phyloP scores from a whole-genome alignment of 2,888 invertebrate genomes.

The Troglohyphantes excavatus region DNA sequence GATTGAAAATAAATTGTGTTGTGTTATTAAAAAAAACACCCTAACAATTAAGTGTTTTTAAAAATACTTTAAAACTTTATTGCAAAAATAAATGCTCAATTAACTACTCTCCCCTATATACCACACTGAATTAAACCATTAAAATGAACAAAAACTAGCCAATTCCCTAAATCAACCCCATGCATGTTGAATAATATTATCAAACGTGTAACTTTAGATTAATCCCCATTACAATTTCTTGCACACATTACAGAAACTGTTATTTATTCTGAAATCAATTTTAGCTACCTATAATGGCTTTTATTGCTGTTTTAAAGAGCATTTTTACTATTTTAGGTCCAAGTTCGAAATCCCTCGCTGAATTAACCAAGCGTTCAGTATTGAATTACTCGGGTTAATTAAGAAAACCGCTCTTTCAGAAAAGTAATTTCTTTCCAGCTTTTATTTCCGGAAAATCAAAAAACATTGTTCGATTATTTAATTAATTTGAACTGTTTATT shows the following conservation, averaged over 20 bases:
- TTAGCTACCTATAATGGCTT: not conserved
- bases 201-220: not conserved
- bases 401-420: constrained; percentile 9
- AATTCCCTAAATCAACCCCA: too few relatives aligned
- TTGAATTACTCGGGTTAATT: constrained; percentile 9
- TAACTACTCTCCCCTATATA: too few relatives aligned
- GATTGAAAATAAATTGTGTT: too few relatives aligned
- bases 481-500: constrained; percentile 9
- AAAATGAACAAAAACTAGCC: too few relatives aligned
- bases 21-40: too few relatives aligned
- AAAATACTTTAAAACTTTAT: too few relatives aligned
- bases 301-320: constrained; percentile 4
- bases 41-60: too few relatives aligned
- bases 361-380: constrained; percentile 9
- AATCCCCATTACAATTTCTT: not conserved
- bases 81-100: too few relatives aligned
- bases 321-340: not conserved
- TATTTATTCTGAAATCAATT: constrained; percentile 5
- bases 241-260: not conserved
- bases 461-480: constrained; percentile 9
- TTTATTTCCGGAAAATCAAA: constrained; percentile 9
- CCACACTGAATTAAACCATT: too few relatives aligned
- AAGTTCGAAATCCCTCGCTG: not conserved
- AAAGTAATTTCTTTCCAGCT: constrained; percentile 8
- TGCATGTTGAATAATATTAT: not conserved